Evolutionary conservation across 23 tunicate species (phyloP).

Genomic region (Trididemnum nubilum): DNA sequence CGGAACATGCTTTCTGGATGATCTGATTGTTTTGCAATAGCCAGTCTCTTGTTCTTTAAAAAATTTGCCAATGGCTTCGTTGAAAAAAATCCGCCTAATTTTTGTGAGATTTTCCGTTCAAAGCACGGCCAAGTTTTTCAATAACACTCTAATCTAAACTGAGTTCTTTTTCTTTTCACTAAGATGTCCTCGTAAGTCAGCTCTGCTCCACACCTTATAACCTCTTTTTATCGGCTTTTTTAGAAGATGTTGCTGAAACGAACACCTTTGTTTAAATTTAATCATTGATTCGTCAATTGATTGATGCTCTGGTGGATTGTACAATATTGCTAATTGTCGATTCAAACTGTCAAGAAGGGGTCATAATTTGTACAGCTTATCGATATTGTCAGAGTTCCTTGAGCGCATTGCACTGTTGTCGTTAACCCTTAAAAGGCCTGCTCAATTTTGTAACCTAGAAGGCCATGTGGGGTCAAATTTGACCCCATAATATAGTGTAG

Average conservation of each 20-base stretch:
- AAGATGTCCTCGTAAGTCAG: background rate
- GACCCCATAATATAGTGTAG: too few species aligned
- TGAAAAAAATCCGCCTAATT: constrained; percentile 27
- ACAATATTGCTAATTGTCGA: constrained; percentile 3
- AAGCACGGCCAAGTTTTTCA: background rate
- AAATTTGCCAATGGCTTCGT: background rate
- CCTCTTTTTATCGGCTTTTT: constrained; percentile 24
- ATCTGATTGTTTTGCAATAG: constrained; percentile 14
- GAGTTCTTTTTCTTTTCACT: background rate
- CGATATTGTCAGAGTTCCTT: background rate
- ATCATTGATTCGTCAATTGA: constrained; percentile 24
- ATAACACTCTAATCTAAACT: constrained; percentile 15
- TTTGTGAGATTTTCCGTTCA: constrained; percentile 8
- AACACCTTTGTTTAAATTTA: constrained; percentile 14
- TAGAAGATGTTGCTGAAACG: constrained; percentile 6
- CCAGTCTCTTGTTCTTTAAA: constrained; percentile 4
- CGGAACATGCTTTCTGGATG: constrained; percentile 13
- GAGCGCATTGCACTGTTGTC: constrained; percentile 19
- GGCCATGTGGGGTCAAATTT: too few species aligned
- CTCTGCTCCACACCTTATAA: constrained; percentile 23
- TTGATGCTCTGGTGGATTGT: constrained; percentile 9
- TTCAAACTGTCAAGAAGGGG: constrained; percentile 19
- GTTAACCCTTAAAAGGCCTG: too few species aligned
- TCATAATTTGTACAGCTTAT: constrained; percentile 18
- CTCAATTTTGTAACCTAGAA: too few species aligned